Conservation (phyloP, 2,888 invertebrate genomes). For the Trissonchulus sp. region DNA sequence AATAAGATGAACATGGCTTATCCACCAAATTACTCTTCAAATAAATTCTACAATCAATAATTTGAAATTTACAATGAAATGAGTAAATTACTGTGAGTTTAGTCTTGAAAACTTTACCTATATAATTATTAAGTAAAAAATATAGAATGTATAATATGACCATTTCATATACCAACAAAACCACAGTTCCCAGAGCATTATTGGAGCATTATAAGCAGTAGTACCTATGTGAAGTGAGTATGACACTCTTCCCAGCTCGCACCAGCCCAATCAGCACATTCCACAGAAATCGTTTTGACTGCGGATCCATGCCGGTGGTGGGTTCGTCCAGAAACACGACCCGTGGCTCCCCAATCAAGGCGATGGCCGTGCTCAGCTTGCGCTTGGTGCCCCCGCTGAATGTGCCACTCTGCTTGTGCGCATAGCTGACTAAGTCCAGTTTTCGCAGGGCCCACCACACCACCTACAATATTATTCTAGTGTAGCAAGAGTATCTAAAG, state of each 20-base stretch:
- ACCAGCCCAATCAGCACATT: slow-evolving; percentile 65
- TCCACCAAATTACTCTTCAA: too few species aligned
- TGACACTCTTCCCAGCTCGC: slow-evolving; percentile 67
- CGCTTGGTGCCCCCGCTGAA: slow-evolving; percentile 68
- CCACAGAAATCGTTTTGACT: slow-evolving; percentile 74
- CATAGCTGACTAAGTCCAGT: slow-evolving; percentile 61
- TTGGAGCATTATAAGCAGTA: too few species aligned
- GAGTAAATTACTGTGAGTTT: too few species aligned
- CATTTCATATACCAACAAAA: too few species aligned
- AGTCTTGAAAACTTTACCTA: too few species aligned
- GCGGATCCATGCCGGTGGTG: slow-evolving; percentile 70
- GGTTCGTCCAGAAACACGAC: slow-evolving; percentile 66
- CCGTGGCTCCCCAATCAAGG: slow-evolving; percentile 64
- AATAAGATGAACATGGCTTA: too few species aligned
- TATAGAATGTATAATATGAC: too few species aligned
- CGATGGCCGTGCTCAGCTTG: slow-evolving; percentile 66
- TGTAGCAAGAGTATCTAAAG: too few species aligned
- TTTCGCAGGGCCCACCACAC: slow-evolving; percentile 60
- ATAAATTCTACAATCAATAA: too few species aligned
- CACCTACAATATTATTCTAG: slow-evolving; percentile 57
- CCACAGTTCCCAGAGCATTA: too few species aligned
- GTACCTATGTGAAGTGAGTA: slow-evolving; percentile 65
- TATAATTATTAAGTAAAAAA: too few species aligned
- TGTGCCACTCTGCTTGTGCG: slow-evolving; percentile 48
- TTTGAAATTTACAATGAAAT: too few species aligned